Evolutionary conservation across 2,888 invertebrate species (phyloP), one percentile per base, ranked within the genome.

Genomic region (Orthosia gracilis): DNA sequence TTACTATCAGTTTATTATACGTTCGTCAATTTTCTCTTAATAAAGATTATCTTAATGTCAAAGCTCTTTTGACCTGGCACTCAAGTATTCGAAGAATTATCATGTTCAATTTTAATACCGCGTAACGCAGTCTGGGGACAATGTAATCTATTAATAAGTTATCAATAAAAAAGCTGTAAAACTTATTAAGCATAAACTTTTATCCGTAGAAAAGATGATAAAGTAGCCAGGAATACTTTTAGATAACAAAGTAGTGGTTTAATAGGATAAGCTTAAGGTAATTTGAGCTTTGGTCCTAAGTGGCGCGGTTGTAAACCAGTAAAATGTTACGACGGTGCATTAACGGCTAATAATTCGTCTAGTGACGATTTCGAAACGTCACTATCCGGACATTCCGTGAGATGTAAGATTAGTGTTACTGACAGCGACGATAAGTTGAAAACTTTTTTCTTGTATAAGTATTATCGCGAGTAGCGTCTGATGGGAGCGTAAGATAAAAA

Each of bases 361-460:
- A 88, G 91, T 92, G 93, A 93, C 91, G 92, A 94, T 95, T 95
- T 91, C 94, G 92, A 92, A 95, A 96, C 92, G 86, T 93, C 92
- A 91, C 87, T 85, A 79, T 82, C 81, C 87, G 85, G 92, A 87
- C 93, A 93, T 94, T 94, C 90, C 89, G 78, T 84, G 88, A 93
- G 94, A 94, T 95, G 92, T 85, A 73, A 94, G 94, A 94, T 95
- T 93, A 93, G 89, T 91, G 73, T 86, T 88, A 91, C 90, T 92
- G 93, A 93, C 94, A 92, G 92, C 88, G 83, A 87, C 91, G 91
- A 94, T 94, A 94, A 92, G 82, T 94, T 94, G 91, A 91, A 89
- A 93, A 92, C 91, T 93, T 92, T 94, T 94, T 93, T 92, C 92
- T 90, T 92, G 91, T 92, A 92, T 87, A 84, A 88, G 89, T 89